Evolutionary conservation across 2,113 vertebrate species (phyloP).

Genomic region (Junco hyemalis): DNA sequence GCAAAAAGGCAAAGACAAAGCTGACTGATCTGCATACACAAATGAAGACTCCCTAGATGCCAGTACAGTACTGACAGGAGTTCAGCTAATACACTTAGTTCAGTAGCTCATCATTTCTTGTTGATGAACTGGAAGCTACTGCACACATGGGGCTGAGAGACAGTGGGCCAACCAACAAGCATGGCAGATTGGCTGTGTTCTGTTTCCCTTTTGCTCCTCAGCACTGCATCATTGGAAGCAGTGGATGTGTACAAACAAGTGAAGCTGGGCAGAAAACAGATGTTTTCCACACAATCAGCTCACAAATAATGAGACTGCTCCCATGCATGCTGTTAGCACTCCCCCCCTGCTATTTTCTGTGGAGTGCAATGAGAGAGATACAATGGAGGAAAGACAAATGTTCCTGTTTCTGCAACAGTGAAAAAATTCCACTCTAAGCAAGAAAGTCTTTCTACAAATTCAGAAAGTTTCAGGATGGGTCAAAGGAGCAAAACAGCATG

Average conservation of each 20-base stretch:
- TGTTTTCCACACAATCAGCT: slow-evolving; percentile 4
- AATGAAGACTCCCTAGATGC: background rate
- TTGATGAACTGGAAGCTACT: background rate
- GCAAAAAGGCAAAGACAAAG: background rate
- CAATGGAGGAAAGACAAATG: background rate
- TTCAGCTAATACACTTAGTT: background rate
- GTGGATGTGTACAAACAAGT: slow-evolving; percentile 44
- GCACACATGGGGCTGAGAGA: background rate
- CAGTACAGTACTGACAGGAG: background rate
- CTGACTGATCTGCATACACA: background rate
- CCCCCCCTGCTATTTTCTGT: background rate
- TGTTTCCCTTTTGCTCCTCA: background rate
- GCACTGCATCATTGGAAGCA: background rate
- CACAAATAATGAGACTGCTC: slow-evolving; percentile 8
- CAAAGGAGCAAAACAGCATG: background rate
- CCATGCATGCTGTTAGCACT: background rate
- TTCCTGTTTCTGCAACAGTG: background rate
- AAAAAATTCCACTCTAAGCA: background rate
- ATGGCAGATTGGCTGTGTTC: background rate
- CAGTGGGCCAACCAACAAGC: background rate
- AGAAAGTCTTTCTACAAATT: background rate
- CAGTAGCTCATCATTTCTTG: background rate
- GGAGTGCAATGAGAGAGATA: background rate
- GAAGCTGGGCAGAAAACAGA: slow-evolving; percentile 35
- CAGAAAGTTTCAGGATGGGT: background rate